Base-by-base conservation (phyloP, 2,888 invertebrate species). In the Melieria omissa region DNA sequence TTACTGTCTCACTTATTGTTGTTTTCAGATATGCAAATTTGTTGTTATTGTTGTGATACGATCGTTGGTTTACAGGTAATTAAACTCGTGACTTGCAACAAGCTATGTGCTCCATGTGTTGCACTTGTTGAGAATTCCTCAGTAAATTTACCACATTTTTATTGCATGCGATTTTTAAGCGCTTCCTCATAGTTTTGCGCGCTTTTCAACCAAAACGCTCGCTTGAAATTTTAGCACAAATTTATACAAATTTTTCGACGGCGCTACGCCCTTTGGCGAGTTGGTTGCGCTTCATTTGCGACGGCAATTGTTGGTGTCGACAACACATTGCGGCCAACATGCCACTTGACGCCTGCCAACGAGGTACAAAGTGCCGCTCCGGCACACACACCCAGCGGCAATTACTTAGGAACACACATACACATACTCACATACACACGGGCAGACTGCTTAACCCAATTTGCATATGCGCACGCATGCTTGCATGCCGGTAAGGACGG, bases 391-490 rank as follows among this genome's bases (percentile, higher is more conserved):
- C 61, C 67, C 60, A 67, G n/a, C 52, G 52, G 44, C 61, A 60
- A 67, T 67, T 67, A 61, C 45, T 60, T 49, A 41, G 7, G n/a
- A 4, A 47, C 41, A 66, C 0, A 66, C 0, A n/a, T 42, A 52
- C 44, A 41, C 58, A 14, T 47, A 54, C 29, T 16, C 10, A 62
- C 46, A 45, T 16, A 6, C 29, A 29, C 49, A 65, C 29, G 8
- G 10, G 47, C 46, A 66, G 7, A 5, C 14, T 52, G 52, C 7
- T 64, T 64, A 49, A 64, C 52, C 42, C 64, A 64, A 61, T 67
- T 67, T 67, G 41, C 67, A 67, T 67, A 67, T 67, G 60, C 67
- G 67, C 67, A 60, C 49, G 67, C 16, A 41, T 60, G 67, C 45
- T 58, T 67, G 16, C 67, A 42, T 60, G 58, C 41, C 45, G 44